Percentiles rank a stretch among this genome's conserved stretches.
Evolutionary conservation across 2,888 invertebrate species (phyloP).

Genomic region (Rhimphoctona megacephalus): DNA sequence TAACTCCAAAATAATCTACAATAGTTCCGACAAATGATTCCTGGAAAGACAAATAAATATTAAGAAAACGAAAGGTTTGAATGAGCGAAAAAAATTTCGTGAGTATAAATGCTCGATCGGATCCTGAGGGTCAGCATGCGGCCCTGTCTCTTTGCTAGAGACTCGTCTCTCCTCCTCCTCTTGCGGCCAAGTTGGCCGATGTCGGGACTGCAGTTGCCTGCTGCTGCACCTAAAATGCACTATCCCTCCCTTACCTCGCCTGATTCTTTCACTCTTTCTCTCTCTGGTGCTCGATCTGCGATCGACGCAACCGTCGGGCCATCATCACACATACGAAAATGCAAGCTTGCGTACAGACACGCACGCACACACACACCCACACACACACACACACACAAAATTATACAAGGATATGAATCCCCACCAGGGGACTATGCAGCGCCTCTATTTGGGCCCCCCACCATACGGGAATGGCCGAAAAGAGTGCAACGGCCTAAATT

Average conservation of each 20-base stretch:
- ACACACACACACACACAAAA: slow-evolving; percentile 73
- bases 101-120: slow-evolving; percentile 61
- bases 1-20: not conserved
- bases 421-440: slow-evolving; percentile 75
- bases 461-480: slow-evolving; percentile 81
- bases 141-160: slow-evolving; percentile 84
- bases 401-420: slow-evolving; percentile 61
- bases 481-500: slow-evolving; percentile 85
- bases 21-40: not conserved
- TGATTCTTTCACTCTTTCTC: slow-evolving; percentile 77
- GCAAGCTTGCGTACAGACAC: slow-evolving; percentile 61
- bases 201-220: slow-evolving; percentile 76
- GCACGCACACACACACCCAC: slow-evolving; percentile 72
- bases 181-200: slow-evolving; percentile 72
- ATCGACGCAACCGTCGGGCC: slow-evolving; percentile 75
- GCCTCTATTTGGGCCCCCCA: slow-evolving; percentile 83
- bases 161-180: slow-evolving; percentile 76
- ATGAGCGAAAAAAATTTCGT: slow-evolving; percentile 46
- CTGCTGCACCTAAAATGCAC: slow-evolving; percentile 79
- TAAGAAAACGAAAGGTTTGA: slow-evolving; percentile 5
- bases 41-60: not conserved
- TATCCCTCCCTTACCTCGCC: slow-evolving; percentile 78
- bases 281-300: slow-evolving; percentile 74
- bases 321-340: slow-evolving; percentile 60
- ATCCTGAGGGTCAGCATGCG: slow-evolving; percentile 78